Evolutionary conservation across 2,113 vertebrate genomes (phyloP).

Genomic region (Tympanuchus pallidicinctus): DNA sequence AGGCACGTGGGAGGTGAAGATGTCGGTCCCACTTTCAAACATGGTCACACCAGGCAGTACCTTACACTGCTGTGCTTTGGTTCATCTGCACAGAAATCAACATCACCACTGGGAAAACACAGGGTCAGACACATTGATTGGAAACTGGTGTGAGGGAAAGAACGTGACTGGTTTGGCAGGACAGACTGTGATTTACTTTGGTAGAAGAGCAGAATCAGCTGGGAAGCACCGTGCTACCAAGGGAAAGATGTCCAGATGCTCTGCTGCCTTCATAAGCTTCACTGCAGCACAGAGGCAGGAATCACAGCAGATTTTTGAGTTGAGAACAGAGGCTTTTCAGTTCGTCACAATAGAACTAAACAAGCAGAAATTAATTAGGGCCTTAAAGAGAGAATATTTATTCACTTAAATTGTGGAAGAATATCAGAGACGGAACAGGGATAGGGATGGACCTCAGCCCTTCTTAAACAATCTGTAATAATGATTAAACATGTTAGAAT

Average conservation of each 20-base stretch:
- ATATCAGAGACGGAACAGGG: not conserved
- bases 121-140: not conserved
- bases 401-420: not conserved
- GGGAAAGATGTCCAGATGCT: not conserved
- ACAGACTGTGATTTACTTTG: not conserved
- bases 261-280: not conserved
- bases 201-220: not conserved
- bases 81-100: not conserved
- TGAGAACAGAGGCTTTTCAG: not conserved
- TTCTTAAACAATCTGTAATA: not conserved
- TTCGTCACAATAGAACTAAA: not conserved
- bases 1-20: not conserved
- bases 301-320: not conserved
- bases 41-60: not conserved
- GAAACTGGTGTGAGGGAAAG: not conserved
- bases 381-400: not conserved
- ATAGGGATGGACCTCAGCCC: not conserved
- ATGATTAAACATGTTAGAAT: not conserved
- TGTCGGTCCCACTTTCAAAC: not conserved
- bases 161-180: not conserved
- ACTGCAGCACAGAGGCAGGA: not conserved
- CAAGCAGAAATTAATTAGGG: not conserved
- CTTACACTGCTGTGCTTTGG: not conserved
- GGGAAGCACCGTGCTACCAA: not conserved
- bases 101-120: not conserved